phyloP scores from a whole-genome alignment of 2,113 vertebrate genomes.

The Solea senegalensis region DNA sequence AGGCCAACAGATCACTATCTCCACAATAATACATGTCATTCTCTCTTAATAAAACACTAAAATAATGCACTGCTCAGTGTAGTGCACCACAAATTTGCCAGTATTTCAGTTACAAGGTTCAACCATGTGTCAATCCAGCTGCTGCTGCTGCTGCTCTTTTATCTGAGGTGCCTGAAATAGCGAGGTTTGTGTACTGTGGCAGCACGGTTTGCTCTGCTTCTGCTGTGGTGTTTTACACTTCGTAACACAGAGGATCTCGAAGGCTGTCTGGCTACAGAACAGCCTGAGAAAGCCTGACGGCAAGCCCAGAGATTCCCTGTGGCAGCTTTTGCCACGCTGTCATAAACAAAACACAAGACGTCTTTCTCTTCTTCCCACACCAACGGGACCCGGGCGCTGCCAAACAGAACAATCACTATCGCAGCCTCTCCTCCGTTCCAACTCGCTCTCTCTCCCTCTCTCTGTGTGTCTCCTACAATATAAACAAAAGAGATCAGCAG shows the following conservation, averaged over 20 bases:
- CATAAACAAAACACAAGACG: constrained; percentile 82
- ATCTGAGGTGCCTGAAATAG: constrained; percentile 41
- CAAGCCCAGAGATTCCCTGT: constrained; percentile 76
- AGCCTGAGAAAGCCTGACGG: constrained; percentile 74
- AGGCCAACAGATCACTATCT: constrained; percentile 60
- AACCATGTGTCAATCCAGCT: constrained; percentile 29
- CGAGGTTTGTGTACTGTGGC: constrained; percentile 44
- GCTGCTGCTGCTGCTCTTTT: constrained; percentile 25
- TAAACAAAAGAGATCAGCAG: constrained; percentile 79
- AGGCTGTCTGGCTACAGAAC: constrained; percentile 75
- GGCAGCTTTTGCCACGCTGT: constrained; percentile 78
- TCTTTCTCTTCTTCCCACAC: constrained; percentile 81
- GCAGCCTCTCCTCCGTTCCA: constrained; percentile 63
- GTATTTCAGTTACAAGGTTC: constrained; percentile 31
- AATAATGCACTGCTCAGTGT: constrained; percentile 24
- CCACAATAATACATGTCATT: constrained; percentile 47
- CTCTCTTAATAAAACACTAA: constrained; percentile 46
- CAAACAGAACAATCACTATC: constrained; percentile 82
- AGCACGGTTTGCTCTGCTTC: constrained; percentile 54
- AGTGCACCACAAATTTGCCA: constrained; percentile 20
- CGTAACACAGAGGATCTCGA: constrained; percentile 64
- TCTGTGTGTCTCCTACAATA: constrained; percentile 72
- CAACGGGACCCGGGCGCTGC: constrained; percentile 76
- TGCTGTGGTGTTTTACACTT: constrained; percentile 53
- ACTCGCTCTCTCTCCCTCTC: constrained; percentile 37